Percentiles rank a stretch among this genome's conserved stretches.
phyloP scores from a whole-genome alignment of 1,140 invertebrate species.

The Fopius arisanus region DNA sequence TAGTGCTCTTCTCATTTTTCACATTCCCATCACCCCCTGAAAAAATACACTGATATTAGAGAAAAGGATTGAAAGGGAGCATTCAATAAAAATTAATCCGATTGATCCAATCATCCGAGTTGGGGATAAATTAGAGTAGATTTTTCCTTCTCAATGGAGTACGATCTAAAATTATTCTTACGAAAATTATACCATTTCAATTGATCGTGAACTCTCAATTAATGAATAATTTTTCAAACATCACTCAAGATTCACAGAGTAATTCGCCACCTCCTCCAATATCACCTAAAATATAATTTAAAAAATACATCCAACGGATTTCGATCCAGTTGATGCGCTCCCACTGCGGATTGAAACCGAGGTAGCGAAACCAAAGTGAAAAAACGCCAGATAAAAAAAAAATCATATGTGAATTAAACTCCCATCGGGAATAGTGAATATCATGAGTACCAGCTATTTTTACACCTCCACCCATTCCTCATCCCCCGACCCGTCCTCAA shows the following conservation, averaged over 20 bases:
- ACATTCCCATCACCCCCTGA: not conserved
- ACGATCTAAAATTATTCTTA: too few species aligned
- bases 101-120: not conserved
- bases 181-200: too few species aligned
- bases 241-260: not conserved
- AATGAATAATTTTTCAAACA: not conserved
- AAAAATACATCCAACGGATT: not conserved
- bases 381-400: not conserved
- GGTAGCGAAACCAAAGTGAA: slow-evolving; percentile 6
- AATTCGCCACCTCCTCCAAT: not conserved
- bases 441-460: slow-evolving; percentile 25
- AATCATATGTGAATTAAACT: not conserved
- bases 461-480: not conserved
- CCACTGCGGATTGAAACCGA: slow-evolving; percentile 9
- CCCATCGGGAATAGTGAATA: slow-evolving; percentile 17
- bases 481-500: not conserved
- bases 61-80: not conserved
- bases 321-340: not conserved
- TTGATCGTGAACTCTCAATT: too few species aligned
- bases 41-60: too few species aligned
- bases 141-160: too few species aligned
- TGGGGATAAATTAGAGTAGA: not conserved
- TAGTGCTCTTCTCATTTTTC: not conserved
- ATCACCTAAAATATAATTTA: not conserved
- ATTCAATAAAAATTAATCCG: slow-evolving; percentile 8